phyloP scores from a whole-genome alignment of 2,888 invertebrate species.

The Ommatoiulus sabulosus region DNA sequence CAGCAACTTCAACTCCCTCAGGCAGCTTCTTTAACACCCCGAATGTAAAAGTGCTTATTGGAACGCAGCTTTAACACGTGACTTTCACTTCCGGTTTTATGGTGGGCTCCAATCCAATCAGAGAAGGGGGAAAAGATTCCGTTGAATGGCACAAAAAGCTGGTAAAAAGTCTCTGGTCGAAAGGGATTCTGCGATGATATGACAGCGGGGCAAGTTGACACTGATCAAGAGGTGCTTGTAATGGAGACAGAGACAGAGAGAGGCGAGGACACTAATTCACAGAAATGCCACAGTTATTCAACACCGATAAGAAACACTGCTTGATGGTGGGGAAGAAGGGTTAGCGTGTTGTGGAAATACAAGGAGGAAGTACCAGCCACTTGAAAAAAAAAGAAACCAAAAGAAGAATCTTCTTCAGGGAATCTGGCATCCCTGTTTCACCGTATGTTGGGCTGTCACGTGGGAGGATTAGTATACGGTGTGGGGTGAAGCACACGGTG shows the following conservation, averaged over 20 bases:
- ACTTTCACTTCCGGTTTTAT: background rate
- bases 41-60: background rate
- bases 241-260: background rate
- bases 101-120: background rate
- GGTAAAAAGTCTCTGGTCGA: background rate
- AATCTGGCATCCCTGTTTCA: constrained; percentile 39
- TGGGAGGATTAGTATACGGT: constrained; percentile 21
- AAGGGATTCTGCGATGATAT: constrained; percentile 7
- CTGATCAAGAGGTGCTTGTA: background rate
- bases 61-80: background rate
- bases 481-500: background rate
- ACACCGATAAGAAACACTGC: constrained; percentile 30
- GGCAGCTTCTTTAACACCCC: background rate
- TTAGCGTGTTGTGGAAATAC: background rate
- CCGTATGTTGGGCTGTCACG: background rate
- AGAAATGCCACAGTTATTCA: constrained; percentile 25
- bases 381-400: background rate
- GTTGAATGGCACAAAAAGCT: background rate
- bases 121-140: background rate
- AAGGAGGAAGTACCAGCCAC: background rate
- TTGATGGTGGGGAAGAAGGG: constrained; percentile 2
- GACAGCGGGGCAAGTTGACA: constrained; percentile 13
- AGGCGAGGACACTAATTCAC: constrained; percentile 32
- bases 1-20: background rate
- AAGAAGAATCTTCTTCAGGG: background rate